Evolutionary conservation across 2,888 invertebrate species (phyloP), one percentile per base, ranked within the genome.

Genomic region (Tachina fera): DNA sequence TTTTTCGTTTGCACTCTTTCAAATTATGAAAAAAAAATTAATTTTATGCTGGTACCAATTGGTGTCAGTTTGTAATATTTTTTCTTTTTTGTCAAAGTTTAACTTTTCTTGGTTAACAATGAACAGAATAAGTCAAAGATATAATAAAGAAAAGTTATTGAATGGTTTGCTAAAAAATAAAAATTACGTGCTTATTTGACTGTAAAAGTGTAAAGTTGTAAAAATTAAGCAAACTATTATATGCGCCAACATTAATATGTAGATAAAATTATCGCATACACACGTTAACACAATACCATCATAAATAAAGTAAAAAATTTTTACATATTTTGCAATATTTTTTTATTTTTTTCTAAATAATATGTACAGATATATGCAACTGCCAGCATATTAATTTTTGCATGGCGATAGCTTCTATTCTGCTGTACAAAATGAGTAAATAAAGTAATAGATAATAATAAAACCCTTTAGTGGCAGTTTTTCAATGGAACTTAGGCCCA

Each of bases 41-140:
- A 68, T 79, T 80, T 77, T 76, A 81, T 85, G 74, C 79, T 79
- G 86, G 82, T 87, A 70, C 84, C 87, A 67, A 87, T 80, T 87
- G 89, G 87, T 90, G 89, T 88, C 89, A 63, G 47, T 60, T 70
- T 70, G 22, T 51, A 9, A 51, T 70, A 22, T 22, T 60, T 47
- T 67, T 58, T 51, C 16, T 13, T 51, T 43, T 41, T 56, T 31
- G 60, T 49, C n/a, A 16, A 53, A 58, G 14, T 16, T 74, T 13
- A n/a, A 5, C 5, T 74, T 74, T 61, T 49, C 1, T 47, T 41
- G 60, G 1, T 49, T 60, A 83, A 71, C 70, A 71, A 51, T 65
- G 22, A 63, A 56, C 45, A 74, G 45, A 49, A 65, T 63, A 53
- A 47, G 63, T 53, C 22, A n/a, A 56, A 70, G 45, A 67, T 39